Conservation (phyloP, 2,113 vertebrate species). For the Tragelaphus imberbis region DNA sequence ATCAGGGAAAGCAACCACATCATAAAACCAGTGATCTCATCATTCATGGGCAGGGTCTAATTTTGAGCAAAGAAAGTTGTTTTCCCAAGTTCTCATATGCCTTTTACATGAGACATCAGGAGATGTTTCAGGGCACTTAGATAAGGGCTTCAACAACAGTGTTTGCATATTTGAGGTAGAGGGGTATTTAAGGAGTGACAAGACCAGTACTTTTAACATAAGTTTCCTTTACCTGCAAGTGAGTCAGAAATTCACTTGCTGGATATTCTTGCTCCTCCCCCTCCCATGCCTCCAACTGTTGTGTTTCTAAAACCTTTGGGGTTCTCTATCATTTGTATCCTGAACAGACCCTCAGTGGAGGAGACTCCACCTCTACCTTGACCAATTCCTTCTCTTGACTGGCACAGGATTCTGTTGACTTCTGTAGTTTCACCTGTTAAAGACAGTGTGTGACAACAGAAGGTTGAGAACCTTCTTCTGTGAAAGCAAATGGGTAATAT, state of each 20-base stretch:
- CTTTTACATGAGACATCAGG: not conserved
- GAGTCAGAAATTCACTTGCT: not conserved
- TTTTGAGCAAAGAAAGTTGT: not conserved
- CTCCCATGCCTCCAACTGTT: not conserved
- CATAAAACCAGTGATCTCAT: not conserved
- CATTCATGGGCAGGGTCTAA: not conserved
- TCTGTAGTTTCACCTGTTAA: constrained; percentile 41
- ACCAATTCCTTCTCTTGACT: constrained; percentile 44
- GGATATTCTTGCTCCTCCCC: not conserved
- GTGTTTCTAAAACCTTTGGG: not conserved
- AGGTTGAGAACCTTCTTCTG: not conserved
- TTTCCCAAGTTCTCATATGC: not conserved
- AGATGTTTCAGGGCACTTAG: not conserved
- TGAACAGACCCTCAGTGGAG: not conserved
- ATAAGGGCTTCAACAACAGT: not conserved
- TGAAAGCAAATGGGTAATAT: not conserved
- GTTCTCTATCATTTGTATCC: not conserved
- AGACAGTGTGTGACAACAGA: not conserved
- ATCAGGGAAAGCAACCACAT: not conserved
- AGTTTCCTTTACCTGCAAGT: not conserved
- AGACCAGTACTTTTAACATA: not conserved
- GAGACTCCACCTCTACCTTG: constrained; percentile 24
- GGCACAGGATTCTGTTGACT: not conserved
- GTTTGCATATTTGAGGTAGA: not conserved
- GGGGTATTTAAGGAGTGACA: not conserved